Evolutionary conservation across 2,113 vertebrate genomes (phyloP).

Genomic region (Chionodraco myersi): DNA sequence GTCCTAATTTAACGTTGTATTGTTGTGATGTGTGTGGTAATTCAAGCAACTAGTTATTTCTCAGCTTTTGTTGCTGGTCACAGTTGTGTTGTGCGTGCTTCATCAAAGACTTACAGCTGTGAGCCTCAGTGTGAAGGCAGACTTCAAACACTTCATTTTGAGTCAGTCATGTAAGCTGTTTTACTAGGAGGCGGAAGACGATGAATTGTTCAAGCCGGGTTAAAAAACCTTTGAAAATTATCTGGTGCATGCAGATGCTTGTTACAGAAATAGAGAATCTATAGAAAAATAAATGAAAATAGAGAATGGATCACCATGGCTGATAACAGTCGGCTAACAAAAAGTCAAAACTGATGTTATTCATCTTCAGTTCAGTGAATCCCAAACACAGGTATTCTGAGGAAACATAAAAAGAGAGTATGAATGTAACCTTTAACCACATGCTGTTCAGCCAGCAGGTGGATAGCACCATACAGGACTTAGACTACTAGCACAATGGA

Average conservation of each 20-base stretch:
- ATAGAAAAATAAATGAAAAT: constrained; percentile 1
- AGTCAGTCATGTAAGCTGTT: constrained; percentile 48
- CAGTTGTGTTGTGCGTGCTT: constrained; percentile 21
- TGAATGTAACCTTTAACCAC: constrained; percentile 4
- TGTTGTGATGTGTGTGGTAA: constrained; percentile 46
- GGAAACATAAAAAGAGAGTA: constrained; percentile 7
- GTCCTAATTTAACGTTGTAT: constrained; percentile 13
- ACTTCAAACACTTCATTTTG: constrained; percentile 61
- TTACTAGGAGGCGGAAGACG: constrained; percentile 32
- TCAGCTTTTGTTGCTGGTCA: constrained; percentile 57
- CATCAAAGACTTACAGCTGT: constrained; percentile 49
- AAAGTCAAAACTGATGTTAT: not conserved
- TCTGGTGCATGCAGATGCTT: constrained; percentile 48
- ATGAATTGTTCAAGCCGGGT: constrained; percentile 50
- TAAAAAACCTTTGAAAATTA: constrained; percentile 58
- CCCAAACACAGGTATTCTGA: not conserved
- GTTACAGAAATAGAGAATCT: constrained; percentile 36
- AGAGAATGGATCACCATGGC: constrained; percentile 44
- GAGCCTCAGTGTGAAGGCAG: constrained; percentile 39
- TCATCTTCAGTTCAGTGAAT: constrained; percentile 26
- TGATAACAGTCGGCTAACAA: constrained; percentile 7
- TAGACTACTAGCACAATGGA: not conserved
- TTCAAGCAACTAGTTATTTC: constrained; percentile 54
- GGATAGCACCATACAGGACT: not conserved
- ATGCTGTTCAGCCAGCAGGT: not conserved